Percentiles rank a stretch among this genome's conserved stretches.
phyloP scores from a whole-genome alignment of 2,797 vertebrate species.

The Enteromius anoplus region DNA sequence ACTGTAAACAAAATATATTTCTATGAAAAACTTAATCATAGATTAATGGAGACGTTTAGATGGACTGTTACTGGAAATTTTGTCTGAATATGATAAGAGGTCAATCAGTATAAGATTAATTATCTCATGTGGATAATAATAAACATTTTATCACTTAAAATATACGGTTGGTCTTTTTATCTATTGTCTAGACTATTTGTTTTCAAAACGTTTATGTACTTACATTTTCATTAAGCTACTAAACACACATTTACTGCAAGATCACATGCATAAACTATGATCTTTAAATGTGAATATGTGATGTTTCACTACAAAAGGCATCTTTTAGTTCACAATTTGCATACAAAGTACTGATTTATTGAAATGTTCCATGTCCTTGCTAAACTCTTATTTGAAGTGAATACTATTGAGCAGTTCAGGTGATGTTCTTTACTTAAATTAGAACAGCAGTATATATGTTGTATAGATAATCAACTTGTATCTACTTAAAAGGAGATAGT shows the following conservation, averaged over 20 bases:
- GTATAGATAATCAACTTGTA: not conserved
- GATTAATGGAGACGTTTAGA: constrained; percentile 26
- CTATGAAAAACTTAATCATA: constrained; percentile 32
- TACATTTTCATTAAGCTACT: not conserved
- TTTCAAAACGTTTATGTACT: not conserved
- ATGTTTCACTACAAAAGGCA: not conserved
- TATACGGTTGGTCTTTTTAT: constrained; percentile 9
- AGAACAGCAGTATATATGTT: not conserved
- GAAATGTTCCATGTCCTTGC: not conserved
- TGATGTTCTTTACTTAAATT: not conserved
- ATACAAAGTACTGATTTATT: constrained; percentile 1
- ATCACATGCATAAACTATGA: not conserved
- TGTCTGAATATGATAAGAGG: constrained; percentile 14
- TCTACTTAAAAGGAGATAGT: not conserved
- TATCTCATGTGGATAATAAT: constrained; percentile 20
- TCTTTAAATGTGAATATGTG: constrained; percentile 9
- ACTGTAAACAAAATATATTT: constrained; percentile 6
- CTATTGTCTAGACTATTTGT: not conserved
- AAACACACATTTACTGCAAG: not conserved
- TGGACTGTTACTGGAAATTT: constrained; percentile 19
- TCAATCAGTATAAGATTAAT: constrained; percentile 5
- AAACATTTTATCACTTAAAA: constrained; percentile 37
- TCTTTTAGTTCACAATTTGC: constrained; percentile 1
- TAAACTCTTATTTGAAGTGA: not conserved
- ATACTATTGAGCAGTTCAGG: not conserved